Evolutionary conservation across 2,888 invertebrate genomes (phyloP).

Genomic region (Drosophila borborema): DNA sequence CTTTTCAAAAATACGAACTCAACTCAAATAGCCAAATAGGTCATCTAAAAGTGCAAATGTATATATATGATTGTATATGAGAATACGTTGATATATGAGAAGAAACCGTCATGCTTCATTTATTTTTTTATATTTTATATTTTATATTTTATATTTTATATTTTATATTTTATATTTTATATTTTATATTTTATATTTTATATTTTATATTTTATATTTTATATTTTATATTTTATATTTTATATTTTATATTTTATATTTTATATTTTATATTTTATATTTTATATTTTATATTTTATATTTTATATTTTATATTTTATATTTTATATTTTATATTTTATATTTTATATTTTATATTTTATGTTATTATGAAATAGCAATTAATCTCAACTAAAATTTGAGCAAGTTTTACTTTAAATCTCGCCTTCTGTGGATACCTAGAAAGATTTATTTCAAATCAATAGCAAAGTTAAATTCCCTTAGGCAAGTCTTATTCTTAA

Average conservation of each 20-base stretch:
- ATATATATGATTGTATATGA: background rate
- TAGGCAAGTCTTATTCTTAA: background rate
- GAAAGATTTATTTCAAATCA: background rate
- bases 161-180: background rate
- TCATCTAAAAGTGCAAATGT: background rate
- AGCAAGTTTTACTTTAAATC: background rate
- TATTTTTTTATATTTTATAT: background rate
- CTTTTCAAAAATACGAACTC: background rate
- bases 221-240: background rate
- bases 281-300: too few relatives aligned
- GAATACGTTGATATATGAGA: too few relatives aligned
- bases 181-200: too few relatives aligned
- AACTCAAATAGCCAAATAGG: background rate
- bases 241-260: background rate
- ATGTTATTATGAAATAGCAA: too few relatives aligned
- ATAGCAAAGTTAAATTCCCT: background rate
- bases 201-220: too few relatives aligned
- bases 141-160: background rate
- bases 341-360: too few relatives aligned
- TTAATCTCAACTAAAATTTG: background rate
- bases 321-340: too few relatives aligned
- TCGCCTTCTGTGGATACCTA: background rate
- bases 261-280: too few relatives aligned
- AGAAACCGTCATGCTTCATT: background rate
- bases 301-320: too few relatives aligned